Percentiles rank a stretch among this genome's conserved stretches.
Conservation (phyloP, 2,113 vertebrate genomes). For the Piprites chloris region DNA sequence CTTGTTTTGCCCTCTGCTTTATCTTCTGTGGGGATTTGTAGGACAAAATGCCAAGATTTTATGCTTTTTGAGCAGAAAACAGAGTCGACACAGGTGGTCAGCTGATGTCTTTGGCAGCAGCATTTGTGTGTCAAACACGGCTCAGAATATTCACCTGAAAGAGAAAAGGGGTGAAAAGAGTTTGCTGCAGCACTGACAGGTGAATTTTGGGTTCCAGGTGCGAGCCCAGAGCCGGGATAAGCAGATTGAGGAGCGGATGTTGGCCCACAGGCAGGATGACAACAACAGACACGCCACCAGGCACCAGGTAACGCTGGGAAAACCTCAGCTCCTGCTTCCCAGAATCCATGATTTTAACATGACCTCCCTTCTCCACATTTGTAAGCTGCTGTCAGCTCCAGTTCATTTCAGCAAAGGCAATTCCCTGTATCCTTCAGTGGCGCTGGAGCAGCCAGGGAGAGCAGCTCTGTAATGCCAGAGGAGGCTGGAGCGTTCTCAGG, state of each 20-base stretch:
- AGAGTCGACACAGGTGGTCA: rapidly evolving
- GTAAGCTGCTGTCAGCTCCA: not conserved
- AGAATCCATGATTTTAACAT: not conserved
- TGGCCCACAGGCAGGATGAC: slow-evolving; percentile 90
- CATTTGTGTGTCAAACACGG: too few relatives aligned
- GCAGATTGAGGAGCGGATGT: slow-evolving; percentile 91
- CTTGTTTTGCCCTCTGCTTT: not conserved
- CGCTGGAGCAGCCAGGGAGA: not conserved
- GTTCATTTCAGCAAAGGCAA: not conserved
- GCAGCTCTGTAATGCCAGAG: not conserved
- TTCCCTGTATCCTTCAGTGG: not conserved
- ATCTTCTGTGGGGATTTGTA: not conserved
- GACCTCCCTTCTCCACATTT: not conserved
- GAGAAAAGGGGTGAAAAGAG: rapidly evolving
- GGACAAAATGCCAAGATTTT: not conserved
- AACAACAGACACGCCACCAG: slow-evolving; percentile 94
- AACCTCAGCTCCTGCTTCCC: not conserved
- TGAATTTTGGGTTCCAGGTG: slow-evolving; percentile 80
- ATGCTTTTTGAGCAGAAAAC: rapidly evolving
- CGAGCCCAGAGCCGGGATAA: slow-evolving; percentile 96
- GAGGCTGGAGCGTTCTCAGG: not conserved
- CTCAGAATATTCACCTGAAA: not conserved
- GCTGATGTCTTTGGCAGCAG: not conserved
- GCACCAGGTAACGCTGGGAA: slow-evolving; percentile 82
- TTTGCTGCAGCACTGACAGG: not conserved